Conservation (phyloP, 2,113 vertebrate species). For the Pedionomus torquatus region DNA sequence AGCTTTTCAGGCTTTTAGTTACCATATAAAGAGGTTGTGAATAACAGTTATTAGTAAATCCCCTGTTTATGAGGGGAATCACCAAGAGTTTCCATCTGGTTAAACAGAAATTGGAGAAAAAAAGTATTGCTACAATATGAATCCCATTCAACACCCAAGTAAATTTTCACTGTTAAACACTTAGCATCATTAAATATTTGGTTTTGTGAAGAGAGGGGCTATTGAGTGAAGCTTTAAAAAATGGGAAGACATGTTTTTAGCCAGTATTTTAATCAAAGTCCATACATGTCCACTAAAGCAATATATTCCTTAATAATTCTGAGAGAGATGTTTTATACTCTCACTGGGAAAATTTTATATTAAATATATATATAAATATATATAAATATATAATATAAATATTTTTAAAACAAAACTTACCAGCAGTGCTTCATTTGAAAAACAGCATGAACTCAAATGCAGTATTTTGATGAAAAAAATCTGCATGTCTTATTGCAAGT, state of each 20-base stretch:
- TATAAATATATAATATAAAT: no score
- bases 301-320: not conserved
- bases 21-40: not conserved
- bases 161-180: not conserved
- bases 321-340: not conserved
- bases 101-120: constrained; percentile 20
- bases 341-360: not conserved
- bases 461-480: not conserved
- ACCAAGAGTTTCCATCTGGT: not conserved
- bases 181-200: not conserved
- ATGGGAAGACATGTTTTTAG: not conserved
- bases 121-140: not conserved
- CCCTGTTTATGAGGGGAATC: not conserved
- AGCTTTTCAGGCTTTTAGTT: constrained; percentile 3
- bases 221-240: not conserved
- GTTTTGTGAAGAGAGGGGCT: not conserved
- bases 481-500: not conserved
- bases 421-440: not conserved
- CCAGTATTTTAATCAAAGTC: not conserved
- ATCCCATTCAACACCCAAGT: not conserved
- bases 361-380: no score
- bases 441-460: not conserved
- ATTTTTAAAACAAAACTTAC: not conserved
- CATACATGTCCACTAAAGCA: not conserved
- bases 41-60: not conserved